Percentiles rank a stretch among this genome's conserved stretches.
Conservation (phyloP, 2,113 vertebrate genomes). For the Odocoileus virginianus region DNA sequence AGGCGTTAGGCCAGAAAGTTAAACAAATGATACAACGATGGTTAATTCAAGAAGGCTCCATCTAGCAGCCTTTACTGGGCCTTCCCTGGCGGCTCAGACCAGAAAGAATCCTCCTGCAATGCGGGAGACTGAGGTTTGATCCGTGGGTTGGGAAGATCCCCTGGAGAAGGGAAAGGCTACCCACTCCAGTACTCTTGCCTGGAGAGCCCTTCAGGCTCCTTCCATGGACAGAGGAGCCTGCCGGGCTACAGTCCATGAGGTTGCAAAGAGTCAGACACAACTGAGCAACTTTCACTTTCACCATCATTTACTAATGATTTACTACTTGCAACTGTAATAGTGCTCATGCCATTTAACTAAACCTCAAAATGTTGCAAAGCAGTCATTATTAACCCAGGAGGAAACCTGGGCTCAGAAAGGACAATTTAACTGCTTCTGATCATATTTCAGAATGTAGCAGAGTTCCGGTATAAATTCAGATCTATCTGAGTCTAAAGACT, state of each 20-base stretch:
- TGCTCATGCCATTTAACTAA: background rate
- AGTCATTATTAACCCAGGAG: background rate
- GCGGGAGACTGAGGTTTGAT: background rate
- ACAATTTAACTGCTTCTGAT: background rate
- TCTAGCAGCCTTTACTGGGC: background rate
- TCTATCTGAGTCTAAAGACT: background rate
- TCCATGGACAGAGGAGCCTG: background rate
- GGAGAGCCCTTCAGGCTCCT: background rate
- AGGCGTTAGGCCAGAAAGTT: background rate
- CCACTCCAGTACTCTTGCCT: background rate
- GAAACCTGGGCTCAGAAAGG: background rate
- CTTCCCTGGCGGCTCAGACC: background rate
- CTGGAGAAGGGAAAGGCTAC: background rate
- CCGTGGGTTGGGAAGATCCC: background rate
- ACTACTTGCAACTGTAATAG: background rate
- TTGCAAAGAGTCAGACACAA: background rate
- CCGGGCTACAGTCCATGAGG: background rate
- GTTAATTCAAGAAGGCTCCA: background rate
- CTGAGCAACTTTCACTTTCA: background rate
- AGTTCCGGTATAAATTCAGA: background rate
- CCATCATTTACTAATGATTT: background rate
- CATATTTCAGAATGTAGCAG: background rate
- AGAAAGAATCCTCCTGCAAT: background rate
- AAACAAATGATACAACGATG: background rate
- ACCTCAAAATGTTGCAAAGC: background rate